These are phyloP conservation scores for mouse (Mus musculus) DNA, from an alignment of 2,113 vertebrate genomes.

Conservation along the genomic window GRCm39 chr2:123668001-123668500, in stretches of 20 bases:
- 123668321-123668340: not conserved
- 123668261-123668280: not conserved
- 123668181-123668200: not conserved
- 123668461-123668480: no score
- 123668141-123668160: not conserved
- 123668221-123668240: not conserved
- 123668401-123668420: no score
- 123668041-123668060: not conserved
- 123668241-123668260: not conserved
- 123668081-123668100: not conserved
- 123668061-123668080: not conserved
- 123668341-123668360: not conserved
- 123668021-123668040: no score
- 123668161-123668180: not conserved
- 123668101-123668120: not conserved
- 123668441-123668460: no score
- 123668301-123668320: not conserved
- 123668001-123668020: no score
- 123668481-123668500: no score
- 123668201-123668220: not conserved
- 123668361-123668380: not conserved
- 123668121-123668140: not conserved
- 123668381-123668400: no score
- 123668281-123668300: not conserved
- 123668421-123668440: no score